Conservation (phyloP, 2,888 invertebrate species). For the Nasonia oneida region DNA sequence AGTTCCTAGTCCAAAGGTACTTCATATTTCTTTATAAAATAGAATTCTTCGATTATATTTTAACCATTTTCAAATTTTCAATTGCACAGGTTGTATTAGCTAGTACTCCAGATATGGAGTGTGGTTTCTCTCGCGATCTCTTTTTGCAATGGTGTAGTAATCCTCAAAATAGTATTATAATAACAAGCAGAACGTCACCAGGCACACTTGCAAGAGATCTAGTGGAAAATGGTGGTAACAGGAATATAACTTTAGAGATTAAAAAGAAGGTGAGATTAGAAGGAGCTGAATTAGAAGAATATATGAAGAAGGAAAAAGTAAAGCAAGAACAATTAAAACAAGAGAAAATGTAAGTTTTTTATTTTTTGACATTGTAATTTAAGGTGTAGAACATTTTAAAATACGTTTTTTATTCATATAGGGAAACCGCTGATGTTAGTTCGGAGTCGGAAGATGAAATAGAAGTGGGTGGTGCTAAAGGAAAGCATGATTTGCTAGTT, state of each 20-base stretch:
- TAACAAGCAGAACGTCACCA: slow-evolving; percentile 93
- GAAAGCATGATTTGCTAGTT: slow-evolving; percentile 94
- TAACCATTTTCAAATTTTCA: not conserved
- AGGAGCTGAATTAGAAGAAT: slow-evolving; percentile 89
- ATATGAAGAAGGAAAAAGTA: slow-evolving; percentile 84
- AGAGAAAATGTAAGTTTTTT: slow-evolving; percentile 76
- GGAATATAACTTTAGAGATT: slow-evolving; percentile 86
- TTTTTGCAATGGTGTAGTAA: slow-evolving; percentile 97
- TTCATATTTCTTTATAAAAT: not conserved
- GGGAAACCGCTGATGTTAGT: slow-evolving; percentile 86
- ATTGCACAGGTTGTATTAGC: slow-evolving; percentile 90
- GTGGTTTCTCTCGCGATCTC: slow-evolving; percentile 96
- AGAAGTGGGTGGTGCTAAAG: slow-evolving; percentile 87
- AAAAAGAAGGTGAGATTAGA: slow-evolving; percentile 87
- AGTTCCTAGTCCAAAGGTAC: slow-evolving; percentile 92
- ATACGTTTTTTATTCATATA: slow-evolving; percentile 70
- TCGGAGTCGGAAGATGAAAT: slow-evolving; percentile 93
- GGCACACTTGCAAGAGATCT: slow-evolving; percentile 90
- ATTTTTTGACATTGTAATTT: not conserved
- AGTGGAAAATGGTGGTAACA: slow-evolving; percentile 87
- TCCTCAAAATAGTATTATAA: slow-evolving; percentile 94
- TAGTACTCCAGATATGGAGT: slow-evolving; percentile 96
- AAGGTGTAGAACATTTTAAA: slow-evolving; percentile 8
- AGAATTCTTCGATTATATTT: not conserved
- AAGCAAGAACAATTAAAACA: slow-evolving; percentile 79